Evolutionary conservation across 2,888 invertebrate genomes (phyloP).

Genomic region (Cerceris rybyensis): DNA sequence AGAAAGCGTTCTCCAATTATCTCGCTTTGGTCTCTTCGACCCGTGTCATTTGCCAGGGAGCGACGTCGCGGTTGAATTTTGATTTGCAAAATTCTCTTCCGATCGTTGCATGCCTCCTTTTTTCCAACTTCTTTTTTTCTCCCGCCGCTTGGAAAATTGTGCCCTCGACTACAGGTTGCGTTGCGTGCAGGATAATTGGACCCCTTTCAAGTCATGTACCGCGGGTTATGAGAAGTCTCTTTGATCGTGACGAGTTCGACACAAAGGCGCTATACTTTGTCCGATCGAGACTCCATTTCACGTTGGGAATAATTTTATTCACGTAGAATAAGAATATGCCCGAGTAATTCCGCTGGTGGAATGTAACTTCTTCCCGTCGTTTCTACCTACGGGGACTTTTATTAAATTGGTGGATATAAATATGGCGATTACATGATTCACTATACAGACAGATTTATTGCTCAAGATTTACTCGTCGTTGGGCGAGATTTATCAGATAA

Average conservation of each 20-base stretch:
- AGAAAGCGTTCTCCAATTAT: constrained; percentile 51
- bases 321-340: constrained; percentile 30
- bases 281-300: constrained; percentile 25
- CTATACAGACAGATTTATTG: too few species aligned
- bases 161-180: constrained; percentile 45
- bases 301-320: constrained; percentile 35
- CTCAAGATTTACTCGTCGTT: too few species aligned
- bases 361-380: not conserved
- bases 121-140: not conserved
- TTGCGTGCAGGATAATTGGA: constrained; percentile 67
- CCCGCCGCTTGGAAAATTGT: constrained; percentile 55
- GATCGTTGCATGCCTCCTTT: not conserved
- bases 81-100: constrained; percentile 43
- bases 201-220: constrained; percentile 47
- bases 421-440: too few species aligned
- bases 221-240: constrained; percentile 28
- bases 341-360: not conserved
- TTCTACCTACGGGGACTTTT: not conserved
- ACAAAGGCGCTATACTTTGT: constrained; percentile 49
- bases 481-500: too few species aligned
- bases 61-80: constrained; percentile 59
- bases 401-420: not conserved
- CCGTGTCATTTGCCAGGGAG: constrained; percentile 51
- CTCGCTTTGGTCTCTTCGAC: constrained; percentile 41
- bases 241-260: constrained; percentile 51